Evolutionary conservation across 1,140 invertebrate species (phyloP).

Genomic region (Monomorium pharaonis): DNA sequence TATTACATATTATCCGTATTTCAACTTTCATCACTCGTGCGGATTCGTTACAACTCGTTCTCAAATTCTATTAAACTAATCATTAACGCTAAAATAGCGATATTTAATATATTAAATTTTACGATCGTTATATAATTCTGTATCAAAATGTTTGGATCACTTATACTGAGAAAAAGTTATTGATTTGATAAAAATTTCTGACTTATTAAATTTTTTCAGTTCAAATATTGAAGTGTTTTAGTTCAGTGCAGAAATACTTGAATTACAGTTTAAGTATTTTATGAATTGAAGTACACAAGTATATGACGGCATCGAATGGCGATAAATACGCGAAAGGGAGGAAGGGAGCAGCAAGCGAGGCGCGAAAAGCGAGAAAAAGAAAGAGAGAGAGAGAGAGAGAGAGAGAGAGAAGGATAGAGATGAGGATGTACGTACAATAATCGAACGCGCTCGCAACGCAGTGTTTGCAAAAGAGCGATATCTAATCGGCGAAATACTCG

Average conservation of each 20-base stretch:
- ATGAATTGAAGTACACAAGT: background rate
- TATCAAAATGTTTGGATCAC: too few relatives aligned
- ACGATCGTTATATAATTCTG: background rate
- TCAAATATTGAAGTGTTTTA: too few relatives aligned
- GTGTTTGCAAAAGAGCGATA: conserved; percentile 76
- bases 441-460: conserved; percentile 67
- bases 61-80: conserved; percentile 10
- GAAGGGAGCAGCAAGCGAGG: conserved; percentile 3
- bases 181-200: too few relatives aligned
- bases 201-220: too few relatives aligned
- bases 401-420: background rate
- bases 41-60: background rate
- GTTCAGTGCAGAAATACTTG: too few relatives aligned
- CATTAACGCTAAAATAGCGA: background rate
- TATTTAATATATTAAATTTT: conserved; percentile 28
- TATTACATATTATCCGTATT: background rate
- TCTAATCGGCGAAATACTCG: conserved; percentile 80
- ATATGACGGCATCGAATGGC: conserved; percentile 29
- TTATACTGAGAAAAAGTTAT: too few relatives aligned
- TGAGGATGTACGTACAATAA: conserved; percentile 65
- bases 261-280: too few relatives aligned
- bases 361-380: background rate
- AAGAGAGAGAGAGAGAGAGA: background rate
- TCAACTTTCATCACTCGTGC: background rate
- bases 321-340: conserved; percentile 15